Evolutionary conservation across 1,140 invertebrate genomes (phyloP).

Genomic region (Drosophila lowei): DNA sequence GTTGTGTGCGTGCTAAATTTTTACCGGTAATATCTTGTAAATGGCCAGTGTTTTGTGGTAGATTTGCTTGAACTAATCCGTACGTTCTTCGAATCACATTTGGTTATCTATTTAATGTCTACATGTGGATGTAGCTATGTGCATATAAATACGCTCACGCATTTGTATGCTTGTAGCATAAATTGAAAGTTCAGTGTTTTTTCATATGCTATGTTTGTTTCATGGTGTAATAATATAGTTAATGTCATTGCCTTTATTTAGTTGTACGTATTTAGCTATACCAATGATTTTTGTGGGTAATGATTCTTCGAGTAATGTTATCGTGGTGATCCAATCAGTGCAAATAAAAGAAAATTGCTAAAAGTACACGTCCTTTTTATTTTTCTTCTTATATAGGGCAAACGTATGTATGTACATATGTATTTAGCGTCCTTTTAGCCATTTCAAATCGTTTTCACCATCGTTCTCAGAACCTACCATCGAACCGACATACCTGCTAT

Average conservation of each 20-base stretch:
- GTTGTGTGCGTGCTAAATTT: constrained; percentile 4
- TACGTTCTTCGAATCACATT: too few species aligned
- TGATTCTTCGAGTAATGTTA: not conserved
- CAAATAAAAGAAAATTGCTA: constrained; percentile 2
- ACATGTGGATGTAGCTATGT: constrained; percentile 35
- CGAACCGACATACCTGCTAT: too few species aligned
- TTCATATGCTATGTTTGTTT: not conserved
- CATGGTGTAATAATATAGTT: not conserved
- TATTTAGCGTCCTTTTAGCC: too few species aligned
- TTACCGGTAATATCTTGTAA: constrained; percentile 19
- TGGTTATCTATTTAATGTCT: not conserved
- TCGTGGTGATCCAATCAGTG: constrained; percentile 12
- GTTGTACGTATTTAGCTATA: constrained; percentile 16
- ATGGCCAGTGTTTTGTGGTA: not conserved
- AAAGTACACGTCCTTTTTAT: constrained; percentile 2
- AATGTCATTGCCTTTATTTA: not conserved
- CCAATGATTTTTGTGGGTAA: not conserved
- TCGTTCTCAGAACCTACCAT: too few species aligned
- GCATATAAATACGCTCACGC: constrained; percentile 44
- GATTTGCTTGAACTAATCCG: not conserved
- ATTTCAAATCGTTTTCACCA: too few species aligned
- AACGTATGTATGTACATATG: too few species aligned
- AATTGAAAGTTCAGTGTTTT: constrained; percentile 1
- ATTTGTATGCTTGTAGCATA: constrained; percentile 37
- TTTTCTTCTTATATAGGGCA: too few species aligned